Conservation (phyloP, 1,140 invertebrate genomes). For the Brachionus sp. region DNA sequence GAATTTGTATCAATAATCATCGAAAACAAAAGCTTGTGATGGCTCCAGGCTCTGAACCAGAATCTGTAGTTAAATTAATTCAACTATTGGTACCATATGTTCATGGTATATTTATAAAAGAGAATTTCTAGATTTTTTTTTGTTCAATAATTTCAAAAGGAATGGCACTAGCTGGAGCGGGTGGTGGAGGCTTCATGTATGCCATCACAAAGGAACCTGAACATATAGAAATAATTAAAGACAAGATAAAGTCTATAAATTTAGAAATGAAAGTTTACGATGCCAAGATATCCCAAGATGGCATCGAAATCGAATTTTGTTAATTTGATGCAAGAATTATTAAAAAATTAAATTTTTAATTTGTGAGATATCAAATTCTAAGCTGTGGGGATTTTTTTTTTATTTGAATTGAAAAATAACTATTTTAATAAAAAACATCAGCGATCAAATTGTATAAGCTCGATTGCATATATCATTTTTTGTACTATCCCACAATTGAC, state of each 20-base stretch:
- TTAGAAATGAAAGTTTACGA: slow-evolving; percentile 16
- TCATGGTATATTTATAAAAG: slow-evolving; percentile 51
- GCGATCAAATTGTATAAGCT: neutral
- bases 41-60: slow-evolving; percentile 62
- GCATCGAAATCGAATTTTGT: slow-evolving; percentile 30
- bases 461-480: neutral
- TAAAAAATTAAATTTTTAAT: neutral
- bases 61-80: slow-evolving; percentile 55
- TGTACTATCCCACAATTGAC: neutral
- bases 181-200: slow-evolving; percentile 61
- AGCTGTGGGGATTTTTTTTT: neutral
- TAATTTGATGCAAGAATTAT: neutral
- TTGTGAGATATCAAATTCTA: neutral
- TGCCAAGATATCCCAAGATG: slow-evolving; percentile 23
- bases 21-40: slow-evolving; percentile 62
- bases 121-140: neutral
- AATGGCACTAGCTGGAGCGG: slow-evolving; percentile 58
- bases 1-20: slow-evolving; percentile 56
- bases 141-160: neutral
- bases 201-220: slow-evolving; percentile 54
- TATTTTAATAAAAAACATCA: neutral
- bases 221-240: slow-evolving; percentile 47
- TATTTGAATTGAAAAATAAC: neutral
- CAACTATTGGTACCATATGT: slow-evolving; percentile 51
- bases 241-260: slow-evolving; percentile 45